Conservation (phyloP, 2,797 vertebrate species). For the Halcyon chelicuti region DNA sequence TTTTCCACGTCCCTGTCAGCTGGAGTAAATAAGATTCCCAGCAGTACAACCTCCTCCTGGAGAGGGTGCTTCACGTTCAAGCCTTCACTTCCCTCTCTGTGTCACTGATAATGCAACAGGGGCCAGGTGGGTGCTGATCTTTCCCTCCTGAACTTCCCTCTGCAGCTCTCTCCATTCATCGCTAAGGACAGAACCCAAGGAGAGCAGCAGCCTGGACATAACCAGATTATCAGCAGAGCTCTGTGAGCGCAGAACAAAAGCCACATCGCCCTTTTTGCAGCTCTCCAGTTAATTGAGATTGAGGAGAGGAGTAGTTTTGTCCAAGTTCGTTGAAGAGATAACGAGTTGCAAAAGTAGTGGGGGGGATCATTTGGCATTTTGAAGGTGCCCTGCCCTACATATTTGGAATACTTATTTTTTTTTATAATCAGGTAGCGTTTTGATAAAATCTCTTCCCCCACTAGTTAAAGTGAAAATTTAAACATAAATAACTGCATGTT, state of each 20-base stretch:
- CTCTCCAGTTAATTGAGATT: background rate
- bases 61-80: background rate
- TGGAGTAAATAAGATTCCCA: background rate
- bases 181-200: background rate
- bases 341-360: background rate
- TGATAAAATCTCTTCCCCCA: background rate
- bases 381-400: background rate
- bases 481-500: background rate
- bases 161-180: rapidly evolving
- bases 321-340: background rate
- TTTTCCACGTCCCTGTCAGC: background rate
- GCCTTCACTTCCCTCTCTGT: background rate
- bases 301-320: background rate
- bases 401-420: background rate
- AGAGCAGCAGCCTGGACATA: background rate
- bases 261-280: background rate
- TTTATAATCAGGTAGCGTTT: background rate
- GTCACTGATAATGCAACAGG: background rate
- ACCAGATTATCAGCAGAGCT: background rate
- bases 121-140: background rate
- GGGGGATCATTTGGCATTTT: background rate
- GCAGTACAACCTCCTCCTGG: background rate
- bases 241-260: background rate
- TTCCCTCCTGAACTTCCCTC: background rate
- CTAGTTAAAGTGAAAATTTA: background rate